These are phyloP conservation scores for Aurelia aurita complex sp. Pacific DNA, from an alignment of 30 jellyfish, hydroid and myxozoan species.

Conservation along the genomic window DNA sequence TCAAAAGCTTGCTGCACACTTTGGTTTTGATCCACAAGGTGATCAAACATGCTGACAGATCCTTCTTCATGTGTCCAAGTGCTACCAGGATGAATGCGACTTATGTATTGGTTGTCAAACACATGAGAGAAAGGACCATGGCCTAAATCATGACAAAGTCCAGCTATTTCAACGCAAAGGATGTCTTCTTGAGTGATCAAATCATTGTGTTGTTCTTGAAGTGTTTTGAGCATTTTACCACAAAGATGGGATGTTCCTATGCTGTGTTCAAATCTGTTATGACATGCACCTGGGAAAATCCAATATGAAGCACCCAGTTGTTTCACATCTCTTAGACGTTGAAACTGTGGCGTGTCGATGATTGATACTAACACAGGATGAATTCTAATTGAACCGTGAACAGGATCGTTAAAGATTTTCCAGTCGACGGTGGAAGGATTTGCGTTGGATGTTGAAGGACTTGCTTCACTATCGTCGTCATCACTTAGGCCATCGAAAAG, in stretches of 20 bases:
- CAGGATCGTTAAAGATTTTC: conserved; percentile 64
- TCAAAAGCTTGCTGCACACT: conserved; percentile 38
- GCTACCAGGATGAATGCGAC: conserved; percentile 33
- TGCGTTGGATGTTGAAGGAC: neutral
- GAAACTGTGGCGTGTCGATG: conserved; percentile 82
- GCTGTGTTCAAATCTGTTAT: conserved; percentile 86
- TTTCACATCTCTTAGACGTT: conserved; percentile 72
- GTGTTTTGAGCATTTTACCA: conserved; percentile 43
- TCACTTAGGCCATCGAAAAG: neutral
- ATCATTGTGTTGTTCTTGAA: conserved; percentile 19
- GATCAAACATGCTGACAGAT: conserved; percentile 85
- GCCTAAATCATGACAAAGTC: conserved; percentile 83
- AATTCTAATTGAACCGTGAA: conserved; percentile 74
- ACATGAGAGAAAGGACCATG: conserved; percentile 95
- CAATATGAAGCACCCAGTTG: conserved; percentile 84
- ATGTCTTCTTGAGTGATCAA: conserved; percentile 49
- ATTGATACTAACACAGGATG: conserved; percentile 54
- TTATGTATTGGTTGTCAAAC: conserved; percentile 62
- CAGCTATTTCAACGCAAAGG: conserved; percentile 78
- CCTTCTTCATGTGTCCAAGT: conserved; percentile 89
- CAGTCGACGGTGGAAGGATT: conserved; percentile 17
- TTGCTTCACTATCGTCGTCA: neutral
- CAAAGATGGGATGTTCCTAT: conserved; percentile 80
- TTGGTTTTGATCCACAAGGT: conserved; percentile 60
- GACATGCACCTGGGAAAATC: conserved; percentile 81